phyloP scores from a whole-genome alignment of 2,888 invertebrate species.

The Pyrochroa serraticornis region DNA sequence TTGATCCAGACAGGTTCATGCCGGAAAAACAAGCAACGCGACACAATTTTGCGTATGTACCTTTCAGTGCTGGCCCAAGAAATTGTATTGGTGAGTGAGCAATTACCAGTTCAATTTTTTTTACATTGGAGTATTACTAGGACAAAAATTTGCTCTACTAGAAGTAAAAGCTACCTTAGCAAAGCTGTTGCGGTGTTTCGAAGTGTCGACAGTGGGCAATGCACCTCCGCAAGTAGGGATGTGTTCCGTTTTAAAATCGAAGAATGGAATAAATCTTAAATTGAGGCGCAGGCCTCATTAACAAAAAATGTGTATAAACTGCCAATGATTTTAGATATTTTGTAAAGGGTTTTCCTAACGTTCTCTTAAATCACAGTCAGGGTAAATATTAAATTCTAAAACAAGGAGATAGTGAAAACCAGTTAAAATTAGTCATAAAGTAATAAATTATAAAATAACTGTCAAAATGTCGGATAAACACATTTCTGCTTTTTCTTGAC shows the following conservation, averaged over 20 bases:
- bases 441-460: too few relatives aligned
- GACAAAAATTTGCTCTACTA: slow-evolving; percentile 70
- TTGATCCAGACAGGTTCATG: slow-evolving; percentile 58
- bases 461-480: too few relatives aligned
- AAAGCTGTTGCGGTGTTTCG: slow-evolving; percentile 62
- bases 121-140: slow-evolving; percentile 54
- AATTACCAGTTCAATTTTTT: background rate
- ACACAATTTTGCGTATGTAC: slow-evolving; percentile 57
- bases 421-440: too few relatives aligned
- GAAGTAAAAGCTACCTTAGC: slow-evolving; percentile 68
- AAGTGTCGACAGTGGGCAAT: slow-evolving; percentile 46
- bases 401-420: too few relatives aligned
- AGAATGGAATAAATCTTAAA: slow-evolving; percentile 42
- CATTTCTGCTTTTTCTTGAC: too few relatives aligned
- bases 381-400: too few relatives aligned
- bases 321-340: too few relatives aligned
- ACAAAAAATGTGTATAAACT: background rate
- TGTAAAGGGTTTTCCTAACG: too few relatives aligned
- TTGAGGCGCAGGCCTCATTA: background rate
- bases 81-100: slow-evolving; percentile 53
- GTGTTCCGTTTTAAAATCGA: slow-evolving; percentile 45
- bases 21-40: slow-evolving; percentile 52
- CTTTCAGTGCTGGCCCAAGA: slow-evolving; percentile 59
- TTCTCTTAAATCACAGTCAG: too few relatives aligned
- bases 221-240: slow-evolving; percentile 42